Evolutionary conservation across 2,113 vertebrate species (phyloP), one percentile per base, ranked within the genome.

Genomic region (Pavo muticus): DNA sequence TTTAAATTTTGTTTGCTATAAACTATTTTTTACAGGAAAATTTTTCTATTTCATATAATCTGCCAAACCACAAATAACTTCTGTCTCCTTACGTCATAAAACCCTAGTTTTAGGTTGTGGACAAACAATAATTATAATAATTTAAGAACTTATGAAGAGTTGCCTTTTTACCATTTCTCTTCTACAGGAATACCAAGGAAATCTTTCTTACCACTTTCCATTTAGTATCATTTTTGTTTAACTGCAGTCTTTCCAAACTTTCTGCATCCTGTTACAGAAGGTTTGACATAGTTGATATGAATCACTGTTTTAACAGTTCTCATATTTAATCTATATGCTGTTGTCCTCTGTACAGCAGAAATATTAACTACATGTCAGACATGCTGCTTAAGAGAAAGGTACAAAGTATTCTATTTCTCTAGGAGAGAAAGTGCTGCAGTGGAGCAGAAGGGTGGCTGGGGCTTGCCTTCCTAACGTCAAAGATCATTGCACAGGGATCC

Each of bases 51-150:
- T 88, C 61, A 60, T 30, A 78, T 91, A 32, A 68, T 71, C 54
- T 90, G 82, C 82, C 71, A 93, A 94, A 61, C 91, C 71, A 65
- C 79, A 83, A 82, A 85, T 56, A 72, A 75, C 78, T 35, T 85
- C n/a, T 81, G 77, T 91, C 67, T 88, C 67, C 68, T 88, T 42
- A 35, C 57, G 52, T 83, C 85, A 48, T 52, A 52, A 90, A 92
- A 91, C 29, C 37, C 57, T 69, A 20, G 9, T 71, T 50, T 54
- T 60, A 76, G 11, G 25, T 45, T 87, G 61, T 84, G 85, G 52
- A 64, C 78, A 94, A 90, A 69, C 18, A 60, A 5, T 78, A 75
- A 18, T 25, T 75, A 6, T 65, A 72, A 79, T 65, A 74, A 75
- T 64, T 87, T 87, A 44, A n/a, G 27, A 86, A 70, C 59, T 13